A percentile compares a stretch with the other conserved stretches of the same genome.
Conservation (phyloP, 2,888 invertebrate species). For the Cephus runcator region DNA sequence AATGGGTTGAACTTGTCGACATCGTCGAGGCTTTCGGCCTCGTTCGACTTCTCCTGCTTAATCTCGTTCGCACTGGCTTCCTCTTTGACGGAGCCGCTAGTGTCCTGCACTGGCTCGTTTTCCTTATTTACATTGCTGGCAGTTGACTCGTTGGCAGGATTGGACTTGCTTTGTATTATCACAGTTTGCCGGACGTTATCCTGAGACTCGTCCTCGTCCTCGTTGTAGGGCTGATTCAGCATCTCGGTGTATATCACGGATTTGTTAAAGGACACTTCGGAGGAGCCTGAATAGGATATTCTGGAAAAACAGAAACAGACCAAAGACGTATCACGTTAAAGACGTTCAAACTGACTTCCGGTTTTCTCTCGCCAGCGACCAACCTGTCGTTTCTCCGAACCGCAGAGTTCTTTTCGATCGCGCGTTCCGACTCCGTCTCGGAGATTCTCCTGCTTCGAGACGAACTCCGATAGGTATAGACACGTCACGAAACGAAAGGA, state of each 20-base stretch:
- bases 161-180: conserved; percentile 4
- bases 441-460: too few species aligned
- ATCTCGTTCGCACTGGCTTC: conserved; percentile 13
- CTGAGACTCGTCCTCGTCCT: conserved; percentile 20
- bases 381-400: too few species aligned
- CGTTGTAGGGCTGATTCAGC: conserved; percentile 11
- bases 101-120: conserved; percentile 1
- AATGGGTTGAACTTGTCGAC: conserved; percentile 68
- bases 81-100: conserved; percentile 15
- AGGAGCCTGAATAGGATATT: conserved; percentile 34
- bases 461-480: too few species aligned
- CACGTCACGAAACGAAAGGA: too few species aligned
- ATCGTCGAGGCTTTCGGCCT: conserved; percentile 44
- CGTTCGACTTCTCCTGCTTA: conserved; percentile 13
- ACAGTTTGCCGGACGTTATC: conserved; percentile 15
- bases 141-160: conserved; percentile 14
- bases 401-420: too few species aligned
- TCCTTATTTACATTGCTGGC: conserved; percentile 20
- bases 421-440: too few species aligned
- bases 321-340: too few species aligned
- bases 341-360: too few species aligned
- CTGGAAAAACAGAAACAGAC: conserved; percentile 19
- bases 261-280: conserved; percentile 26
- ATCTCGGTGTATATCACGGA: conserved; percentile 20
- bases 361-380: too few species aligned